Evolutionary conservation across 2,888 invertebrate species (phyloP).

Genomic region (Tetragonisca angustula): DNA sequence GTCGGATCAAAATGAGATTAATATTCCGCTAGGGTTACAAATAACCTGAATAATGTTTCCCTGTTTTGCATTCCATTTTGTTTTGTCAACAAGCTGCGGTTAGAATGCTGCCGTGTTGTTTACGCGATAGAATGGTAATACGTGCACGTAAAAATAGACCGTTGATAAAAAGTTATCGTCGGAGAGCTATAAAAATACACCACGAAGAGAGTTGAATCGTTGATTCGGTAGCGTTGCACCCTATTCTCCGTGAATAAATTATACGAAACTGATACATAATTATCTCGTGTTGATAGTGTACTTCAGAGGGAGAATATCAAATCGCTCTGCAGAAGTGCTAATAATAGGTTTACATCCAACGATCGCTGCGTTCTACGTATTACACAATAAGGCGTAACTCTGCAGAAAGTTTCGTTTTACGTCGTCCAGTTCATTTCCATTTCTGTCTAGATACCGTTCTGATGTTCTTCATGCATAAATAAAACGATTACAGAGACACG

Average conservation of each 20-base stretch:
- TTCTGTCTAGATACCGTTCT: neutral
- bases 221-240: neutral
- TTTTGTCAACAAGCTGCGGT: neutral
- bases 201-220: neutral
- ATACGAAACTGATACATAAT: neutral
- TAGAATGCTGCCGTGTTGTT: neutral
- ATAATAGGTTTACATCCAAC: neutral
- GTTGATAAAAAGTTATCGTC: neutral
- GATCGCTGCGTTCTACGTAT: neutral
- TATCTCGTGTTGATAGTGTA: neutral
- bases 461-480: neutral
- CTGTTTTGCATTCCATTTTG: constrained; percentile 9
- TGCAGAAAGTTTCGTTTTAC: neutral
- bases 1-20: neutral
- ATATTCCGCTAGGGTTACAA: neutral
- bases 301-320: neutral
- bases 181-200: neutral
- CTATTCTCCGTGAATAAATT: neutral
- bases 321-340: neutral
- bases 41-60: neutral
- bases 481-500: neutral
- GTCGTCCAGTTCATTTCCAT: neutral
- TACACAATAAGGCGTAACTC: neutral
- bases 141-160: neutral
- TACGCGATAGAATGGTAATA: too few relatives aligned